Evolutionary conservation across 2,797 vertebrate species (phyloP).

Genomic region (Acanthurus leucopareius): DNA sequence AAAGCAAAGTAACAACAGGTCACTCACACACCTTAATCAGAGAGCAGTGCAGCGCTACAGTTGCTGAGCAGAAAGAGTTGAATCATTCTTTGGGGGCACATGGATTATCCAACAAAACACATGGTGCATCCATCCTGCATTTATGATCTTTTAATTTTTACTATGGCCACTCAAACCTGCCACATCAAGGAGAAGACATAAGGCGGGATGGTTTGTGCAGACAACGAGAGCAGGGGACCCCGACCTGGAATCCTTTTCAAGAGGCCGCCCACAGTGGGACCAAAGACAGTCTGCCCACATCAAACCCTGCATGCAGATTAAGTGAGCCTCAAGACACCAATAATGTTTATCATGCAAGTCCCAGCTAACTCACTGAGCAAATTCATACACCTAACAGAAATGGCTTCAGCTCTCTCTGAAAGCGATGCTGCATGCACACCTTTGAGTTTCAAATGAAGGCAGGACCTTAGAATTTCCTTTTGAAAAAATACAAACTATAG

Average conservation of each 20-base stretch:
- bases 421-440: neutral
- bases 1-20: conserved; percentile 4
- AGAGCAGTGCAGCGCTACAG: neutral
- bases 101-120: conserved; percentile 59
- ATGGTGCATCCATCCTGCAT: conserved; percentile 71
- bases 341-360: conserved; percentile 42
- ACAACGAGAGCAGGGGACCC: conserved; percentile 53
- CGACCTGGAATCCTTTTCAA: conserved; percentile 69
- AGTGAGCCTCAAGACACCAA: conserved; percentile 45
- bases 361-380: conserved; percentile 21
- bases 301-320: conserved; percentile 58
- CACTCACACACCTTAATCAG: neutral
- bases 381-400: conserved; percentile 58
- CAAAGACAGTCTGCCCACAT: conserved; percentile 69
- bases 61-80: conserved; percentile 9
- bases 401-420: conserved; percentile 10
- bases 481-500: neutral
- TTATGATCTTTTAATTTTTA: conserved; percentile 75
- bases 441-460: conserved; percentile 13
- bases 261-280: conserved; percentile 49
- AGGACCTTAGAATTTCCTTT: neutral
- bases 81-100: conserved; percentile 30
- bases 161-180: conserved; percentile 62
- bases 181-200: conserved; percentile 73
- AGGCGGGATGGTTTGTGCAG: conserved; percentile 66